Evolutionary conservation across 2,888 invertebrate genomes (phyloP), one percentile per base, ranked within the genome.

Genomic region (Oxystoma pomonae): DNA sequence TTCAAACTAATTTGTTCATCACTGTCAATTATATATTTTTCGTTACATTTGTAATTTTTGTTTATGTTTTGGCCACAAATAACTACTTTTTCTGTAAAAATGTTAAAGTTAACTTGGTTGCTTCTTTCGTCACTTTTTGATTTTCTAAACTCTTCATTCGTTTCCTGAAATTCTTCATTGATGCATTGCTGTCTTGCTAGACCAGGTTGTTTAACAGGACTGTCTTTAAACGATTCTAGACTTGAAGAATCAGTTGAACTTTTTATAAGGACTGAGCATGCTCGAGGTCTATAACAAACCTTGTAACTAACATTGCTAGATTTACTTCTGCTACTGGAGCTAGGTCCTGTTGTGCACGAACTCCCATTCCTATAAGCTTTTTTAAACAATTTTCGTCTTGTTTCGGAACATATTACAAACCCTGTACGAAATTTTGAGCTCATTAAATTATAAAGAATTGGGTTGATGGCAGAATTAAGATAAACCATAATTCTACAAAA

Each of bases 391-490:
- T 80, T 80, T 59, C 81, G 81, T 62, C 81, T 83, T 62, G 82
- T 83, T 69, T 85, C 82, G 53, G 86, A 84, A 73, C 88, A 90
- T 0, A 91, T 83, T 62, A 88, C 83, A 73, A 93, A 93, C 0
- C 92, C 92, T 62, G 88, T 85, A 1, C 95, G 87, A 76, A 96
- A 96, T 81, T 94, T 94, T 1, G 93, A 92, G 53, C 93, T 94
- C 90, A 95, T 93, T 67, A 95, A 82, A 77, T 94, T 95, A 77
- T 96, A 96, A n/a, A 96, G 82, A 70, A 95, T 90, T 0, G 95
- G 95, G 80, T 96, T 95, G 69, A 94, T 86, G 52, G 94, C 94
- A 1, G 94, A 94, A 79, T 96, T 95, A 66, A 94, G 83, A 75
- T 94, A 95, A 60, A 92, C 82, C 90, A 95, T 91, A 58, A 93